Evolutionary conservation across 2,797 vertebrate genomes (phyloP), one percentile per base, ranked within the genome.

Genomic region (Gambelia wislizenii): DNA sequence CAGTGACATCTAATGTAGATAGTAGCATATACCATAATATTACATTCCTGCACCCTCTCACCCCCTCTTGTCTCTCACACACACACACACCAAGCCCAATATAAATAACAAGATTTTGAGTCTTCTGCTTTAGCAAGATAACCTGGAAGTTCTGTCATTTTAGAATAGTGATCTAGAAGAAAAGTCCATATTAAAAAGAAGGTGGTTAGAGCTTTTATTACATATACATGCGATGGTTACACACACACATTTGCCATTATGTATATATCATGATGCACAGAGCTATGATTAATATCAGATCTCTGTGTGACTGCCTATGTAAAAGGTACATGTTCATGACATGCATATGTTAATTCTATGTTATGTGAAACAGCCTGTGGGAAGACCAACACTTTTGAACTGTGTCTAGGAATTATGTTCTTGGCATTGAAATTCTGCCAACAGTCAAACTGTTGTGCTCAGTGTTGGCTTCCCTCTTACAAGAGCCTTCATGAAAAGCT

Each of bases 1-100:
- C 76, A 56, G 89, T 86, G 27, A 76, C 22, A 76, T 76, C n/a
- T 89, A 85, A 10, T 72, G 30, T 84, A 27, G 3, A n/a, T 13
- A 64, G 12, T 33, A n/a, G n/a, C n/a, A n/a, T 83, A 74, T 18
- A 74, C 5, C n/a, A 74, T 56, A 52, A 56, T 20, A 6, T 59
- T 27, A 25, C 22, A 76, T 2, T 27, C 4, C 44, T 76, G 25
- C 25, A 76, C 42, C 74, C 27, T 42, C 12, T 59, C 56, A 22
- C 5, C 6, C 4, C 6, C 56, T 59, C 18, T 59, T 4, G n/a
- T 22, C 56, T 59, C 5, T 33, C 27, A 30, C 8, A 67, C 61
- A 30, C 61, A 64, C 25, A 9, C 6, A 30, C 61, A 30, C 27
- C 25, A 47, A 76, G 12, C 42, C 9, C 27, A 75, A 9, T 42